These are phyloP conservation scores for Acanthacorydalis orientalis DNA, from an alignment of 2,888 invertebrate genomes.

Conservation along the genomic window DNA sequence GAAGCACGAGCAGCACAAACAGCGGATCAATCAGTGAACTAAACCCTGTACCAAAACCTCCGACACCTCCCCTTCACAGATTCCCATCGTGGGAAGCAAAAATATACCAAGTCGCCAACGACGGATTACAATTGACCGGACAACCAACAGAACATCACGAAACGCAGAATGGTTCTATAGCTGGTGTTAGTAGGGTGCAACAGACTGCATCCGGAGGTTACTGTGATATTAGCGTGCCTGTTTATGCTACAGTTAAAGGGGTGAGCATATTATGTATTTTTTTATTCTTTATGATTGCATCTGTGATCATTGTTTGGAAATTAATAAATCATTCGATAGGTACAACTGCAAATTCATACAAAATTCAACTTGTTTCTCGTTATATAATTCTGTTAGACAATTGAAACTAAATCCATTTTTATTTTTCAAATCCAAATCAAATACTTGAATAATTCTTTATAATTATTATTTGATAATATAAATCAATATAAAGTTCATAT, in stretches of 20 bases:
- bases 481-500: no score
- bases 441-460: no score
- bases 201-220: constrained; percentile 51
- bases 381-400: no score
- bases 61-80: constrained; percentile 80
- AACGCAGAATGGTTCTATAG: constrained; percentile 13
- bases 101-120: constrained; percentile 64
- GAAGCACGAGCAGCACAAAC: constrained; percentile 13
- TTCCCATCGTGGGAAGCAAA: constrained; percentile 93
- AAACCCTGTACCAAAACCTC: constrained; percentile 38
- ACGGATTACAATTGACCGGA: constrained; percentile 31
- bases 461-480: no score
- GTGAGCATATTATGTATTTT: constrained; percentile 26
- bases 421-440: no score
- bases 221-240: constrained; percentile 83
- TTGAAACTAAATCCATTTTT: no score
- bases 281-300: no score
- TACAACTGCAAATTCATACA: no score
- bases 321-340: no score
- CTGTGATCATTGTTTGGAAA: no score
- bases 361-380: no score
- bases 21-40: constrained; percentile 12
- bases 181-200: constrained; percentile 32
- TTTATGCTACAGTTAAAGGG: constrained; percentile 92
- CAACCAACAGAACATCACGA: constrained; percentile 25